Conservation (phyloP, 2,888 invertebrate genomes). For the Pinctada fucata region DNA sequence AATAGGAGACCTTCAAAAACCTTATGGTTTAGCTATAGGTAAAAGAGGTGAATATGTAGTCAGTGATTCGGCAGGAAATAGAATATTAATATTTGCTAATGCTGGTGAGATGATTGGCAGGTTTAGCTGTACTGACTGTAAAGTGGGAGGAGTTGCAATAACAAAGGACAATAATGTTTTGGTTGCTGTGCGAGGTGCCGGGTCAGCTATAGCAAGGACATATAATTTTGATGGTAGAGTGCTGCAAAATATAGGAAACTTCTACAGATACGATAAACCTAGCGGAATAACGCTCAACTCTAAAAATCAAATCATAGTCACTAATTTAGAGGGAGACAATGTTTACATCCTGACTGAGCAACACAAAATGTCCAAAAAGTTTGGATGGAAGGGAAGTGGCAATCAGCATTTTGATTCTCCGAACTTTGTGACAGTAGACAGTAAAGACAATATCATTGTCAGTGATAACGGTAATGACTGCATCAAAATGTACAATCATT, state of each 20-base stretch:
- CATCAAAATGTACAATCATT: constrained; percentile 62
- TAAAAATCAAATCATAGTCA: constrained; percentile 58
- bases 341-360: constrained; percentile 66
- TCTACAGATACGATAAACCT: constrained; percentile 61
- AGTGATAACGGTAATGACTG: constrained; percentile 66
- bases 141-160: constrained; percentile 60
- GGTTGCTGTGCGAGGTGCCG: constrained; percentile 60
- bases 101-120: constrained; percentile 56
- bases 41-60: constrained; percentile 64
- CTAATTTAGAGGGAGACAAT: constrained; percentile 60
- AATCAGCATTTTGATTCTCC: constrained; percentile 65
- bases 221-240: constrained; percentile 57
- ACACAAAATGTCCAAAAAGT: constrained; percentile 63
- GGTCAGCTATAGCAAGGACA: constrained; percentile 59
- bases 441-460: constrained; percentile 67
- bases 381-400: constrained; percentile 69
- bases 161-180: constrained; percentile 60
- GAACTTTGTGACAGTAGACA: constrained; percentile 61
- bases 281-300: constrained; percentile 61
- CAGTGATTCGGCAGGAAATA: constrained; percentile 60
- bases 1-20: constrained; percentile 63
- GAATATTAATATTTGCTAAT: constrained; percentile 64
- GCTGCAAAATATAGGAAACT: constrained; percentile 60
- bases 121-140: constrained; percentile 59
- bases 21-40: constrained; percentile 64